These are phyloP conservation scores for Seira musarum DNA, from an alignment of 2,888 invertebrate species.

Conservation along the genomic window DNA sequence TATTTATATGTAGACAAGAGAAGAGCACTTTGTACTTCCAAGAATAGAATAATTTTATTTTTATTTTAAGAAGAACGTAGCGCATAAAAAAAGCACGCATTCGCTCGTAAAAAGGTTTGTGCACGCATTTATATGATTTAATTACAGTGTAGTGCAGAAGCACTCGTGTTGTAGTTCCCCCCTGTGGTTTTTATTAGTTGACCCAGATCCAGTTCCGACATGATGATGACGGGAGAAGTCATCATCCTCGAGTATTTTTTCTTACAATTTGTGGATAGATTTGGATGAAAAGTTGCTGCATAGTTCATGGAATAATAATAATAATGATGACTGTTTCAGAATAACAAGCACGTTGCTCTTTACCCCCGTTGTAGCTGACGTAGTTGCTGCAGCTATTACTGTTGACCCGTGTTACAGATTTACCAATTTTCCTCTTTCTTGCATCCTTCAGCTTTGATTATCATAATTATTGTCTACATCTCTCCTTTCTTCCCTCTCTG, in stretches of 20 bases:
- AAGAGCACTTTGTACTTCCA: constrained; percentile 4
- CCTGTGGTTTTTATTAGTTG: constrained; percentile 12
- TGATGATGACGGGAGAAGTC: neutral
- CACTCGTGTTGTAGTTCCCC: constrained; percentile 30
- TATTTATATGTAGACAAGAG: neutral
- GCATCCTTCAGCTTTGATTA: constrained; percentile 35
- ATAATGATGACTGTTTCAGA: neutral
- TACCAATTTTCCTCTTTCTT: constrained; percentile 28
- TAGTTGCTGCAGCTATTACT: constrained; percentile 15
- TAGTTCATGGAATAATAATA: neutral
- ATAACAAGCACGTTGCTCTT: neutral
- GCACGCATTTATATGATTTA: constrained; percentile 35
- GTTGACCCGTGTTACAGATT: constrained; percentile 48
- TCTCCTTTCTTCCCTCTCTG: neutral
- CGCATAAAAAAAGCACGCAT: constrained; percentile 13
- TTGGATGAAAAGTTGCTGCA: neutral
- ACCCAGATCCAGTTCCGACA: neutral
- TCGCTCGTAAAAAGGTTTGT: constrained; percentile 13
- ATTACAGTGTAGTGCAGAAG: constrained; percentile 29
- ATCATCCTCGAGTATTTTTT: neutral
- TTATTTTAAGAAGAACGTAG: neutral
- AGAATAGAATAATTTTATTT: too few species aligned
- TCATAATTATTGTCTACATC: constrained; percentile 25
- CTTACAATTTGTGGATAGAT: neutral
- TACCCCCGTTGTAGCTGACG: too few species aligned